Base-by-base conservation (phyloP, 2,113 vertebrate genomes). In the Nettapus auritus region DNA sequence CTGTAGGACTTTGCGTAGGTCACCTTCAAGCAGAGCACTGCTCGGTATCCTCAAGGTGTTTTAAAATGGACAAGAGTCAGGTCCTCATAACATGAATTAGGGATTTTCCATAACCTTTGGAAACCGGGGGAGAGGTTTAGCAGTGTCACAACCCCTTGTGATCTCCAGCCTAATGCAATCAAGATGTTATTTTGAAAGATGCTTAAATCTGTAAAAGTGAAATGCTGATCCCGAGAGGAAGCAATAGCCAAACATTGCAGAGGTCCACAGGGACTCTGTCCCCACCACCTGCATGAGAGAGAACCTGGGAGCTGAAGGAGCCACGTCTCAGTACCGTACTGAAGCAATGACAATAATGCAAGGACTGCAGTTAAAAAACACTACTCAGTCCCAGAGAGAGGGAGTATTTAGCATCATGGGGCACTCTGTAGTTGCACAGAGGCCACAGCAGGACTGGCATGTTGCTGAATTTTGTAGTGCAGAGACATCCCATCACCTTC, bases 1-100 rank as follows among this genome's bases (percentile, higher is more conserved):
- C 50, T 95, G 12, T 73, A 93, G 76, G 74, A 55, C 36, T 95
- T 67, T 18, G 86, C 82, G 36, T 79, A 80, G 67, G 81, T 96
- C 81, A 89, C 67, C 77, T 95, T 94, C 80, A 88, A 0, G 0
- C 77, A 73, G 66, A 78, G 36, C 36, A 25, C 56, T n/a, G 74
- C 70, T 85, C 56, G 74, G 13, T 88, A 38, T 26, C 81, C 89
- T 90, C 50, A 50, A 6, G 0, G 4, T 79, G 40, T 62, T 93
- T 87, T 84, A 50, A 92, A 85, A 59, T 23, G 67, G 70, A 38
- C 0, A 1, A 36, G 77, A 80, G 36, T 92, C 44, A 31, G 62
- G 40, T 23, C 73, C 4, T 90, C n/a, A 6, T 55, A 74, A 69
- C 19, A 50, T 50, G 69, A 91, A 69, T 89, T 50, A 87, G 17